These are phyloP conservation scores for Platyscapa corneri DNA, from an alignment of 1,140 invertebrate species.

Conservation along the genomic window DNA sequence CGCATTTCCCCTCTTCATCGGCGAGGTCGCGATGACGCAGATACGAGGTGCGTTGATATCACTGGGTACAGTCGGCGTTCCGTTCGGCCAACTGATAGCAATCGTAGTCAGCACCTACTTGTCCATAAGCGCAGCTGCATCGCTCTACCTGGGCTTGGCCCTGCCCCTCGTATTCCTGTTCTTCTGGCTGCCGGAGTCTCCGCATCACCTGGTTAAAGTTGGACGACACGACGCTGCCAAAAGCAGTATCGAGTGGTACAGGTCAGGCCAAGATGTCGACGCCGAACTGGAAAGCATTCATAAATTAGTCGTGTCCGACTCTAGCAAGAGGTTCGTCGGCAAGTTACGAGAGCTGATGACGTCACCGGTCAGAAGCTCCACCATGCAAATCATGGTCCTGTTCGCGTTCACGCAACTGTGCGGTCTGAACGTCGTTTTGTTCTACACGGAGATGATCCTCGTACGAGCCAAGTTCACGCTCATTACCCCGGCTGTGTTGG, in stretches of 20 bases:
- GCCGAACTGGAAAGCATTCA: slow-evolving; percentile 39
- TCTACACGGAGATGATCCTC: slow-evolving; percentile 84
- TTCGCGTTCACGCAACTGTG: slow-evolving; percentile 84
- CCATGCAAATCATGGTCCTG: slow-evolving; percentile 79
- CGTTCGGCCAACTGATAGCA: slow-evolving; percentile 81
- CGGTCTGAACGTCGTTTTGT: slow-evolving; percentile 83
- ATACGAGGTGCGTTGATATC: slow-evolving; percentile 80
- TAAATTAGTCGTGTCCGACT: slow-evolving; percentile 33
- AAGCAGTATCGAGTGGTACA: slow-evolving; percentile 64
- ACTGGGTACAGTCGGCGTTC: slow-evolving; percentile 74
- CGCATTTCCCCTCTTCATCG: slow-evolving; percentile 80
- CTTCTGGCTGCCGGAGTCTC: slow-evolving; percentile 83
- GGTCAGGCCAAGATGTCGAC: slow-evolving; percentile 22
- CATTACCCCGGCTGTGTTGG: slow-evolving; percentile 71
- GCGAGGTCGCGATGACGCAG: slow-evolving; percentile 78
- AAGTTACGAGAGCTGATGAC: slow-evolving; percentile 43
- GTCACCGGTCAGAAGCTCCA: slow-evolving; percentile 71
- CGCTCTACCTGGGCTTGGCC: slow-evolving; percentile 80
- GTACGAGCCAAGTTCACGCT: slow-evolving; percentile 74
- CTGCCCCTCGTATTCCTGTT: slow-evolving; percentile 81
- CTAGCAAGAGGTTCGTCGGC: not conserved
- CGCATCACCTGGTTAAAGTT: slow-evolving; percentile 79
- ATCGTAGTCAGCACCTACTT: slow-evolving; percentile 80
- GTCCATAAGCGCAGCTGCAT: slow-evolving; percentile 75
- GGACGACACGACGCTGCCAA: slow-evolving; percentile 76